phyloP scores from a whole-genome alignment of 1,140 invertebrate species.

The Achatina immaculata region DNA sequence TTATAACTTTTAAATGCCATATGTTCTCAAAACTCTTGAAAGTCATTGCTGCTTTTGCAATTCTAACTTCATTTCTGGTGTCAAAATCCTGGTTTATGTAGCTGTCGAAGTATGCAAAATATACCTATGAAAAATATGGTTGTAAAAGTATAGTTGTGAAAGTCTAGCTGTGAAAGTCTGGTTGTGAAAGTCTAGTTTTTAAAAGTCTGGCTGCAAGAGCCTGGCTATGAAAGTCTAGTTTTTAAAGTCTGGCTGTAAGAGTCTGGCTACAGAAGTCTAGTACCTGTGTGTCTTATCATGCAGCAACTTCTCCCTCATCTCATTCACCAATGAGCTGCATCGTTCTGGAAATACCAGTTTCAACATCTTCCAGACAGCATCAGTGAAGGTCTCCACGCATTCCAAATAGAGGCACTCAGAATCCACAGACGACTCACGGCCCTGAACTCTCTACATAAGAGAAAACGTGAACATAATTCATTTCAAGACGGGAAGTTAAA shows the following conservation, averaged over 20 bases:
- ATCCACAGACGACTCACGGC: neutral
- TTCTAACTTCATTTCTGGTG: too few relatives aligned
- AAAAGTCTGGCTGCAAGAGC: neutral
- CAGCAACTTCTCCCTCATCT: neutral
- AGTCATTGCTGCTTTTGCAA: too few relatives aligned
- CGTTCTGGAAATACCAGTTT: neutral
- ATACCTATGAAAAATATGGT: too few relatives aligned
- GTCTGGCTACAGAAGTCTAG: neutral
- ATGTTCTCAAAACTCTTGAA: too few relatives aligned
- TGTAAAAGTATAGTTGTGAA: too few relatives aligned
- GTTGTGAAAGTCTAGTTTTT: too few relatives aligned
- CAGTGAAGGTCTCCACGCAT: neutral
- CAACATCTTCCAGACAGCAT: neutral
- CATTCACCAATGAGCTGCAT: neutral
- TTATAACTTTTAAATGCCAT: too few relatives aligned
- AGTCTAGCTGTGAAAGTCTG: neutral
- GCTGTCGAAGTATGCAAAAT: too few relatives aligned
- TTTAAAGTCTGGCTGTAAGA: neutral
- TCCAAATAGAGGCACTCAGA: neutral
- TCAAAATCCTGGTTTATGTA: too few relatives aligned
- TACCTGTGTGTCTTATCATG: conserved; percentile 7
- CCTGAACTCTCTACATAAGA: neutral
- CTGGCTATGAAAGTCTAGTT: neutral
- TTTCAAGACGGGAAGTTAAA: too few relatives aligned
- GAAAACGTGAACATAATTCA: too few relatives aligned